Percentiles rank a stretch among this genome's conserved stretches.
Evolutionary conservation across 2,113 vertebrate genomes (phyloP).

Genomic region (Haemorhous mexicanus): DNA sequence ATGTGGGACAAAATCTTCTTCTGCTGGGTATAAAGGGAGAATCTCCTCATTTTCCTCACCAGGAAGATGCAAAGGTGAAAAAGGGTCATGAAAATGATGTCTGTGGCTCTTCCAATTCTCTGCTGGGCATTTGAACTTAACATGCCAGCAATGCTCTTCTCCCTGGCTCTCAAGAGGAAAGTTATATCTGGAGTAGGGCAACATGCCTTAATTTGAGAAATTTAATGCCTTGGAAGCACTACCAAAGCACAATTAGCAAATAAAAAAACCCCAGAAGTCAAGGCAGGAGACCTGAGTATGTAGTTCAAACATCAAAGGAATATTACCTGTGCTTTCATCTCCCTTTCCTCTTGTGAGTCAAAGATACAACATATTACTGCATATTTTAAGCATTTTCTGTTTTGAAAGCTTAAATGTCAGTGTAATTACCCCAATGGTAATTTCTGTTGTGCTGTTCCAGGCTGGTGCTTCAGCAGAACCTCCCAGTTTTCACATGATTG

Average conservation of each 20-base stretch:
- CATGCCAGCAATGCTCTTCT: background rate
- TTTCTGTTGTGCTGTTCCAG: background rate
- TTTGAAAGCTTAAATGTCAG: slow-evolving; percentile 23
- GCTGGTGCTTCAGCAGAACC: background rate
- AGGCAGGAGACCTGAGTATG: background rate
- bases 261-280: background rate
- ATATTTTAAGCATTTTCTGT: slow-evolving; percentile 33
- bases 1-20: background rate
- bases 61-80: background rate
- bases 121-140: background rate
- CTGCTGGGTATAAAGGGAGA: background rate
- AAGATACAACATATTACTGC: slow-evolving; percentile 8
- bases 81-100: background rate
- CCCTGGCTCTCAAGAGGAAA: background rate
- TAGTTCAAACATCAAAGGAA: slow-evolving; percentile 25
- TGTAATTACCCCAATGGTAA: background rate
- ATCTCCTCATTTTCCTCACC: background rate
- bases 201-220: background rate
- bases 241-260: slow-evolving; percentile 13
- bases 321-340: slow-evolving; percentile 23
- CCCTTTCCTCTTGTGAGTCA: slow-evolving; percentile 21
- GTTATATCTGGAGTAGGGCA: background rate
- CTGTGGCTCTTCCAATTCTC: background rate
- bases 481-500: background rate
- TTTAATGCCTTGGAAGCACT: background rate